phyloP scores from a whole-genome alignment of 2,888 invertebrate genomes.

The Erebia aethiops region DNA sequence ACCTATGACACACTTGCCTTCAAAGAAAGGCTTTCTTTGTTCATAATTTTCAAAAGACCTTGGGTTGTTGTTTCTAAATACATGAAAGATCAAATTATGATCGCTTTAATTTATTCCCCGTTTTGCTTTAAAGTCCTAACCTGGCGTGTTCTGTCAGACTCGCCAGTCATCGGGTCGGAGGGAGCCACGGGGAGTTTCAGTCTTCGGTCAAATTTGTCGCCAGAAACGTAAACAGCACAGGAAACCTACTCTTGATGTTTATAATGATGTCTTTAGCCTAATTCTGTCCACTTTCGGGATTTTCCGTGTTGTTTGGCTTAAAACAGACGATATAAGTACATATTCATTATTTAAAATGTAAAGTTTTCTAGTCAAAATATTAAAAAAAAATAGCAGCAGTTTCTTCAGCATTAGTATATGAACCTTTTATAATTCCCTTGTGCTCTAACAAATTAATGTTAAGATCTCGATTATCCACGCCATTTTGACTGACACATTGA shows the following conservation, averaged over 20 bases:
- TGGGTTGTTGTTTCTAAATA: slow-evolving; percentile 39
- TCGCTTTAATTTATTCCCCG: slow-evolving; percentile 55
- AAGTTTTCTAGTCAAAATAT: too few species aligned
- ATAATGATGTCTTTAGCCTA: slow-evolving; percentile 29
- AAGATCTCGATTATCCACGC: too few species aligned
- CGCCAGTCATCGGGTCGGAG: slow-evolving; percentile 47
- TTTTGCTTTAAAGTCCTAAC: slow-evolving; percentile 48
- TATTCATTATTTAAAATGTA: too few species aligned
- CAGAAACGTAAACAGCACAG: slow-evolving; percentile 48
- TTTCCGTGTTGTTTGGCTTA: slow-evolving; percentile 12
- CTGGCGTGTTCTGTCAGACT: slow-evolving; percentile 55
- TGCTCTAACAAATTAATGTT: too few species aligned
- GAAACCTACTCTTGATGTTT: slow-evolving; percentile 35
- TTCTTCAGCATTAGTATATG: too few species aligned
- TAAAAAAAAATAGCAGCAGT: too few species aligned
- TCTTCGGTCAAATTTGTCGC: slow-evolving; percentile 49
- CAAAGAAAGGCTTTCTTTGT: slow-evolving; percentile 57
- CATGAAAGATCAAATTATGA: slow-evolving; percentile 58
- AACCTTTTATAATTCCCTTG: too few species aligned
- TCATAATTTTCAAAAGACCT: slow-evolving; percentile 51
- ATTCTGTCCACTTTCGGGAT: slow-evolving; percentile 30
- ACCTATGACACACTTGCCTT: slow-evolving; percentile 22
- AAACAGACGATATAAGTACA: neutral
- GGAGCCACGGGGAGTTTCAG: slow-evolving; percentile 39
- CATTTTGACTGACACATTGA: too few species aligned